Evolutionary conservation across 2,888 invertebrate species (phyloP).

Genomic region (Trypoxylon attenuatum): DNA sequence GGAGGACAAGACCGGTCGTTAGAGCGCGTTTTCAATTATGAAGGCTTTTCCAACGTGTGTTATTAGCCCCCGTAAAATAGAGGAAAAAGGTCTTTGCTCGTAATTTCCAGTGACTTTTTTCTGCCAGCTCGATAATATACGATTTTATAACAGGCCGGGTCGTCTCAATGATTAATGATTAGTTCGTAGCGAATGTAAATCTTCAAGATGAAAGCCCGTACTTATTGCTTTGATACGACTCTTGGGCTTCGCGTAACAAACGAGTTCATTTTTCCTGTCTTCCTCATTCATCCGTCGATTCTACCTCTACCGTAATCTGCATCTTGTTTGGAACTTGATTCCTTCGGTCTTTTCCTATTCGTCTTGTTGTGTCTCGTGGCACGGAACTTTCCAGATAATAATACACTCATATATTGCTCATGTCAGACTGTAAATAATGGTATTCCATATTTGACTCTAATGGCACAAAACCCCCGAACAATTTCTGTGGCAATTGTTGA

Average conservation of each 20-base stretch:
- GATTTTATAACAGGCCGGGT: slow-evolving; percentile 35
- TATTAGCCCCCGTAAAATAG: slow-evolving; percentile 19
- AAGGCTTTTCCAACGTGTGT: slow-evolving; percentile 17
- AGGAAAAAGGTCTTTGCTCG: neutral
- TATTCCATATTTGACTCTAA: too few relatives aligned
- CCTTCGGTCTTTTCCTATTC: too few relatives aligned
- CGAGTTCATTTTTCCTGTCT: neutral
- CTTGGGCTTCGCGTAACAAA: slow-evolving; percentile 7
- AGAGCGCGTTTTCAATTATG: slow-evolving; percentile 35
- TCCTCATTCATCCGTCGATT: neutral
- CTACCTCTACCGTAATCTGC: neutral
- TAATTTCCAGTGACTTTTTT: neutral
- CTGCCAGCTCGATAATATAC: slow-evolving; percentile 22
- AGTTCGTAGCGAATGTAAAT: neutral
- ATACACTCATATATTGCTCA: too few relatives aligned
- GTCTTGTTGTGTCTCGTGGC: neutral
- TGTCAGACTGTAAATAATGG: too few relatives aligned
- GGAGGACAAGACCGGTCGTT: slow-evolving; percentile 28
- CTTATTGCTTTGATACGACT: slow-evolving; percentile 1
- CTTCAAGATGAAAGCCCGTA: neutral
- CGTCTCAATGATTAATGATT: slow-evolving; percentile 25
- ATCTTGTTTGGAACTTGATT: neutral
- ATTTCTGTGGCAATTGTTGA: too few relatives aligned
- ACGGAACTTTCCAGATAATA: neutral
- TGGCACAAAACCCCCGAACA: too few relatives aligned